Conservation (phyloP, 1,140 invertebrate species). For the Megalonaias nervosa region DNA sequence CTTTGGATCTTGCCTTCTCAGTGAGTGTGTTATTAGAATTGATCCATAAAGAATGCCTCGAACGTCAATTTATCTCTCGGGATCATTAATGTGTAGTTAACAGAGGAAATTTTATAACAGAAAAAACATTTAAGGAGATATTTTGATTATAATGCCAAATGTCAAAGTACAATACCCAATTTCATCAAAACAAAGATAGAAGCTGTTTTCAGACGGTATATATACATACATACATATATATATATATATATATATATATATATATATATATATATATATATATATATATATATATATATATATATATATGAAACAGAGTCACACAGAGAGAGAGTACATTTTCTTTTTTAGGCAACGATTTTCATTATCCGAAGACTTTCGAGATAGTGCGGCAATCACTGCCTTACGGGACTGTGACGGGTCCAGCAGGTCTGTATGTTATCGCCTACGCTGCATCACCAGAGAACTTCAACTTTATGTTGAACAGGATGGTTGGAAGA, state of each 20-base stretch:
- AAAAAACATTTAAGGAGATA: too few relatives aligned
- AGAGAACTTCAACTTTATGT: conserved; percentile 62
- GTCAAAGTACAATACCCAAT: too few relatives aligned
- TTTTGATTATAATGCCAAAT: too few relatives aligned
- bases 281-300: too few relatives aligned
- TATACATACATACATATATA: too few relatives aligned
- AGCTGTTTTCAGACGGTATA: too few relatives aligned
- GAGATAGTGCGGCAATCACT: conserved; percentile 66
- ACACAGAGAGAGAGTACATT: background rate
- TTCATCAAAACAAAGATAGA: too few relatives aligned
- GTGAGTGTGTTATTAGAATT: background rate
- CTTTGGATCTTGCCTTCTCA: background rate
- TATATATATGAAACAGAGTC: background rate
- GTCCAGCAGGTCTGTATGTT: conserved; percentile 63
- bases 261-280: too few relatives aligned
- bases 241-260: too few relatives aligned
- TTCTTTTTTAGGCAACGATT: conserved; percentile 47
- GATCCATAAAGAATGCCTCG: background rate
- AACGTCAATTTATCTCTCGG: background rate
- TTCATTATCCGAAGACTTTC: conserved; percentile 49
- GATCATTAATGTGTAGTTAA: background rate
- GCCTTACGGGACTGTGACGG: conserved; percentile 60
- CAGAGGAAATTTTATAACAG: background rate
- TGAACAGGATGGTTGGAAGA: conserved; percentile 66
- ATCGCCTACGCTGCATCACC: conserved; percentile 63